A percentile compares a stretch with the other conserved stretches of the same genome.
Evolutionary conservation across 2,888 invertebrate species (phyloP).

Genomic region (Pogonocherus hispidulus): DNA sequence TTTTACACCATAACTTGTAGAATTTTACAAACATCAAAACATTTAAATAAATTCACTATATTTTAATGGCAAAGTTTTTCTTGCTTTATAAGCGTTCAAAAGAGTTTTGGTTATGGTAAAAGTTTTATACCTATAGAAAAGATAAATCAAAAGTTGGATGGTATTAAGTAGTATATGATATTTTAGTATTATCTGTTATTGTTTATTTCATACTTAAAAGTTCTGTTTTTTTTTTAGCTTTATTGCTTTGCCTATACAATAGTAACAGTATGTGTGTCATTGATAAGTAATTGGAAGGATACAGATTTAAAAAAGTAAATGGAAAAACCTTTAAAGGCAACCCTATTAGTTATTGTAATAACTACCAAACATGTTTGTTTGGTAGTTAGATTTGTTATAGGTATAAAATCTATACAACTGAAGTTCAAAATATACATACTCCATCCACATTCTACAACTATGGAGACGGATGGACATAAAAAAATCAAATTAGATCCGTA

Average conservation of each 20-base stretch:
- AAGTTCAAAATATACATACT: no score
- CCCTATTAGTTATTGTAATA: no score
- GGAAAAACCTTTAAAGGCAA: no score
- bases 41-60: background rate
- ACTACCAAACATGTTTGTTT: no score
- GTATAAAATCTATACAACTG: no score
- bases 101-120: background rate
- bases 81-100: constrained; percentile 7
- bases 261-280: background rate
- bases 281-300: background rate
- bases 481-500: no score
- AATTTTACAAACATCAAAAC: constrained; percentile 38
- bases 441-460: no score
- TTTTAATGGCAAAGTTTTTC: background rate
- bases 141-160: constrained; percentile 1
- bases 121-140: background rate
- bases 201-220: background rate
- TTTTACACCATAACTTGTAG: constrained; percentile 60
- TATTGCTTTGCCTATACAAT: background rate
- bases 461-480: no score
- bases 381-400: no score
- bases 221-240: constrained; percentile 1
- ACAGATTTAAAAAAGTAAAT: background rate
- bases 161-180: background rate
- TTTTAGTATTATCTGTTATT: background rate